Evolutionary conservation across 2,113 vertebrate species (phyloP).

Genomic region (Amblyornis subalaris): DNA sequence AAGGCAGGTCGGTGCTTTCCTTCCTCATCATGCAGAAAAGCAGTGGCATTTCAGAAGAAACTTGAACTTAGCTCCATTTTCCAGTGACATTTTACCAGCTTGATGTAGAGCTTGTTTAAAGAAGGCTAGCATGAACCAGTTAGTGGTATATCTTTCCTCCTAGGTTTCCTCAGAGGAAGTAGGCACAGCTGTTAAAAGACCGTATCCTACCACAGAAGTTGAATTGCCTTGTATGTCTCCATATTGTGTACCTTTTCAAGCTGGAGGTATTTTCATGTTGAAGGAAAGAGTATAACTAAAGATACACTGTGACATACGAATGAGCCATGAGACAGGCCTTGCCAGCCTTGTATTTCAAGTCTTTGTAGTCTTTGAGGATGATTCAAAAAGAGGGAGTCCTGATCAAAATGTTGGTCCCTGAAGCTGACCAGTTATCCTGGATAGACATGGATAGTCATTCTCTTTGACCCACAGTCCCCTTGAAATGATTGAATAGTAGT

Average conservation of each 20-base stretch:
- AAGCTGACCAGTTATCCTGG: neutral
- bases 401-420: neutral
- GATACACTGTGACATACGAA: fast-evolving
- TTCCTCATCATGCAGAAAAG: neutral
- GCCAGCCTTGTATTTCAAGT: neutral
- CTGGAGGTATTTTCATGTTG: neutral
- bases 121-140: neutral
- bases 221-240: neutral
- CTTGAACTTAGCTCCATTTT: neutral
- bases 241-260: neutral
- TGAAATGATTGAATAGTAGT: neutral
- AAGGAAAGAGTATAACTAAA: neutral
- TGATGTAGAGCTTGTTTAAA: neutral
- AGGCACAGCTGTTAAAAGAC: neutral
- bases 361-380: neutral
- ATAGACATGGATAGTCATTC: fast-evolving
- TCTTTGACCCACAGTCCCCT: neutral
- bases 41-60: neutral
- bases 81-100: neutral
- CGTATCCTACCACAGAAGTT: neutral
- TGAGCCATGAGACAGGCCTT: neutral
- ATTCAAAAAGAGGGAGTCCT: neutral
- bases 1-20: neutral
- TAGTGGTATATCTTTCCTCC: neutral
- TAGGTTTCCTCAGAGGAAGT: neutral